phyloP scores from a whole-genome alignment of 2,888 invertebrate genomes.

The Chirona hameri region DNA sequence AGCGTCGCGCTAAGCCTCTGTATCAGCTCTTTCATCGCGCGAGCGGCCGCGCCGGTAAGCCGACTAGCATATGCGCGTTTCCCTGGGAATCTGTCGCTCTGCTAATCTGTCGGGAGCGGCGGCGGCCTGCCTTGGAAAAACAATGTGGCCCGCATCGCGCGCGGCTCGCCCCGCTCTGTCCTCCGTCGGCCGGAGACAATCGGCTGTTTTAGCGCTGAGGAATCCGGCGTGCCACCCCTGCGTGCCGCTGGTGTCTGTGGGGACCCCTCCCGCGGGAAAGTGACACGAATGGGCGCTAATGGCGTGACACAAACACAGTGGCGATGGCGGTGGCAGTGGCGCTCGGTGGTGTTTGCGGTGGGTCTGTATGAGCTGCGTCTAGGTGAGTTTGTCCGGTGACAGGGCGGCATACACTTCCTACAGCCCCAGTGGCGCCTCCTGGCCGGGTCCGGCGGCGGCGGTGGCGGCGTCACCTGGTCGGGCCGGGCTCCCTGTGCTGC shows the following conservation, averaged over 20 bases:
- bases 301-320: background rate
- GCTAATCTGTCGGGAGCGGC: background rate
- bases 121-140: background rate
- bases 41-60: background rate
- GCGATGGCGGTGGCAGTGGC: too few relatives aligned
- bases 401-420: too few relatives aligned
- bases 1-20: background rate
- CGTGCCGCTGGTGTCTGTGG: background rate
- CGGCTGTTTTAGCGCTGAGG: background rate
- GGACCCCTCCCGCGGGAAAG: background rate
- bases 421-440: too few relatives aligned
- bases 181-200: background rate
- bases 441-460: too few relatives aligned
- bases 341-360: too few relatives aligned
- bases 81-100: background rate
- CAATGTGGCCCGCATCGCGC: background rate
- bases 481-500: too few relatives aligned
- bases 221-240: background rate
- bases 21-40: constrained; percentile 1
- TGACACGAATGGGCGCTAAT: background rate
- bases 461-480: too few relatives aligned
- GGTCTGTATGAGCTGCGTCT: too few relatives aligned
- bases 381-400: too few relatives aligned
- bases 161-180: background rate
- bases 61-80: constrained; percentile 6